These are phyloP conservation scores for Tachystola acroxantha DNA, from an alignment of 2,888 invertebrate genomes.

Conservation along the genomic window DNA sequence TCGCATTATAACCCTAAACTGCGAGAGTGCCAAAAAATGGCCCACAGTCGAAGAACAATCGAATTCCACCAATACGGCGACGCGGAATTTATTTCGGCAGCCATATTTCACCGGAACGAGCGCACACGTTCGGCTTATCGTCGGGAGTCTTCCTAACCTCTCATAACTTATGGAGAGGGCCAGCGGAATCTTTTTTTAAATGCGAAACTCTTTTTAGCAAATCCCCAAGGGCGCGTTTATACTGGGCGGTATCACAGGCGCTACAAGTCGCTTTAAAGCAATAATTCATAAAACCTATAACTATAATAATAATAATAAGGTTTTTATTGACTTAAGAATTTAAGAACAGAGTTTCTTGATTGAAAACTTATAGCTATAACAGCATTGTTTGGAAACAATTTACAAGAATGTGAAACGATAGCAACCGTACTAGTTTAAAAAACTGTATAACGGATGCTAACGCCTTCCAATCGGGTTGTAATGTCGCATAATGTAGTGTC, in stretches of 20 bases:
- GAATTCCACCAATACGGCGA: constrained; percentile 1
- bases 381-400: too few relatives aligned
- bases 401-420: too few relatives aligned
- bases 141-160: constrained; percentile 18
- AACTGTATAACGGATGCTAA: too few relatives aligned
- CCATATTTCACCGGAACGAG: constrained; percentile 19
- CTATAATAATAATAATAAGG: too few relatives aligned
- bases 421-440: too few relatives aligned
- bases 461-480: too few relatives aligned
- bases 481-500: too few relatives aligned
- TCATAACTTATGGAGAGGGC: constrained; percentile 21
- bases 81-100: constrained; percentile 12
- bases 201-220: constrained; percentile 12
- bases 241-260: neutral
- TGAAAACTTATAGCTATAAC: too few relatives aligned
- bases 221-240: neutral
- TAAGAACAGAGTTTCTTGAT: too few relatives aligned
- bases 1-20: neutral
- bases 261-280: neutral
- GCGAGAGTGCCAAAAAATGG: neutral
- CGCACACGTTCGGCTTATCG: constrained; percentile 21
- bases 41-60: constrained; percentile 2
- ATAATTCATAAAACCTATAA: neutral
- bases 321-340: too few relatives aligned
- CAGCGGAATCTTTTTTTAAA: constrained; percentile 20